These are phyloP conservation scores for Lichenostomus cassidix DNA, from an alignment of 2,113 vertebrate genomes.

Conservation along the genomic window DNA sequence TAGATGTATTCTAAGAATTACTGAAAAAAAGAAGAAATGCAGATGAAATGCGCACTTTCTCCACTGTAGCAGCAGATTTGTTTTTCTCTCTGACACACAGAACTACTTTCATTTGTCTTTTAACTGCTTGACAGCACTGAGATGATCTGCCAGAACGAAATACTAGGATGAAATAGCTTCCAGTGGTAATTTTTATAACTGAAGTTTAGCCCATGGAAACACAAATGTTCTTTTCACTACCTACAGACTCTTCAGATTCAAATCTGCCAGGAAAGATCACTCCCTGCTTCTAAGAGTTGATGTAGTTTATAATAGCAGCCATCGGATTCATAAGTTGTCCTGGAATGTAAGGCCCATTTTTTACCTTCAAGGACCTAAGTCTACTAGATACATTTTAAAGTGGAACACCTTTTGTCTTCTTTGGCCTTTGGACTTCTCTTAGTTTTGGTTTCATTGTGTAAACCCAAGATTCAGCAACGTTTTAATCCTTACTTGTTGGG, in stretches of 20 bases:
- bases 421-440: background rate
- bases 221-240: background rate
- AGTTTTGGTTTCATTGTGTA: background rate
- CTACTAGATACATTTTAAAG: background rate
- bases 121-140: background rate
- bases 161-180: background rate
- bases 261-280: background rate
- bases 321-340: background rate
- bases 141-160: background rate
- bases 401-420: background rate
- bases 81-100: background rate
- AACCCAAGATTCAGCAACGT: background rate
- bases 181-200: background rate
- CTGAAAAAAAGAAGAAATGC: background rate
- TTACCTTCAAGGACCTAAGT: background rate
- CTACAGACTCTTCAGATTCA: background rate
- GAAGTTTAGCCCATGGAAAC: background rate
- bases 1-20: background rate
- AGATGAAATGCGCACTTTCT: background rate
- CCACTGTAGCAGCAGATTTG: background rate
- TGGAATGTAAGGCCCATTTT: background rate
- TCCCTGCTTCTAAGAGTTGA: background rate
- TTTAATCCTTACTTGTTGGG: background rate
- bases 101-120: background rate
- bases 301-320: background rate